These are phyloP conservation scores for Eristalis arbustorum DNA, from an alignment of 2,888 invertebrate genomes.

Conservation along the genomic window DNA sequence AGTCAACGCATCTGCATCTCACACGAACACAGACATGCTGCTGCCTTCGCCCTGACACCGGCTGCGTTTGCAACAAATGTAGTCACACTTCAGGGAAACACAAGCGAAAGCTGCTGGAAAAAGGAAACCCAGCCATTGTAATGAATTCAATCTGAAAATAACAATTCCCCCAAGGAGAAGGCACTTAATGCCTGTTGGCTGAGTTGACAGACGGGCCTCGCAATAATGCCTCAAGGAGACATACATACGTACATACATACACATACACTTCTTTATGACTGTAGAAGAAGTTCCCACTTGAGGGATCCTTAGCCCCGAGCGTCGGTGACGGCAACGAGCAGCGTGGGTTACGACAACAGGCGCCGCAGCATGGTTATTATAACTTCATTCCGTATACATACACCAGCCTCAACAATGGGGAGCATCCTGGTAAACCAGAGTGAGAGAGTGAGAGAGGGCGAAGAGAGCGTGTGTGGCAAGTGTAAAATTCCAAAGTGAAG, in stretches of 20 bases:
- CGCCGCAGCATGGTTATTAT: conserved; percentile 52
- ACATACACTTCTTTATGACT: conserved; percentile 23
- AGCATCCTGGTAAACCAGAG: neutral
- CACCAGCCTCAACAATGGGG: neutral
- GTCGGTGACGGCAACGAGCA: neutral
- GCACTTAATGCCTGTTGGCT: conserved; percentile 62
- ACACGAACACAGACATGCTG: neutral
- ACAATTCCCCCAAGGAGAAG: conserved; percentile 48
- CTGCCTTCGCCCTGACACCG: neutral
- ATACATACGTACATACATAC: neutral
- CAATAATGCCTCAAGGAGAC: conserved; percentile 42
- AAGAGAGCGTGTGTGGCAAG: neutral
- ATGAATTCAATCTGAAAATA: conserved; percentile 55
- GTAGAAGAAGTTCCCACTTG: conserved; percentile 39
- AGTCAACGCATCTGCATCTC: conserved; percentile 1
- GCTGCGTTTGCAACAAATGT: neutral
- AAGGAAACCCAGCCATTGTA: conserved; percentile 16
- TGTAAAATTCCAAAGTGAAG: conserved; percentile 51
- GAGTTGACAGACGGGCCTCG: conserved; percentile 53
- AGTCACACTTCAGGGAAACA: neutral
- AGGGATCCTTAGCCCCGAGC: conserved; percentile 27
- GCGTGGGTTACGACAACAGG: neutral
- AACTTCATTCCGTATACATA: conserved; percentile 48
- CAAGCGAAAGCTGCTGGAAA: neutral
- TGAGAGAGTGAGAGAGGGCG: neutral